Evolutionary conservation across 2,797 vertebrate genomes (phyloP).

Genomic region (Parauchenoglanis ngamensis): DNA sequence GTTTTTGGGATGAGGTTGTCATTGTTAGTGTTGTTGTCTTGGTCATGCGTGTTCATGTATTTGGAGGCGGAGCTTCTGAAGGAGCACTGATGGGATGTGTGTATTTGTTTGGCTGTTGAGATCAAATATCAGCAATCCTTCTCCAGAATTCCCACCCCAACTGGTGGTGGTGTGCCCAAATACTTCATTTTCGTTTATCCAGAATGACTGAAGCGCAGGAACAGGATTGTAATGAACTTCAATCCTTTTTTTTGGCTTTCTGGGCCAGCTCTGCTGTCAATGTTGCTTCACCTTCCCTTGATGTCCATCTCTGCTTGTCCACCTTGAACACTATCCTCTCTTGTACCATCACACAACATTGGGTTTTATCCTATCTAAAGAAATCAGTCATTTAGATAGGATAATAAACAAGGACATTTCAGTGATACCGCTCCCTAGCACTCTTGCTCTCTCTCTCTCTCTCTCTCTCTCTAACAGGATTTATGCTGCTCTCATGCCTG

Average conservation of each 20-base stretch:
- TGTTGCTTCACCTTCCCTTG: neutral
- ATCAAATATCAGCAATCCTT: no score
- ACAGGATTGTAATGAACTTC: neutral
- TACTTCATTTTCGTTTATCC: neutral
- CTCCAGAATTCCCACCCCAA: no score
- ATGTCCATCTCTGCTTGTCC: neutral
- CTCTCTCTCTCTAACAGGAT: conserved; percentile 34
- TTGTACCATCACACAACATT: conserved; percentile 13
- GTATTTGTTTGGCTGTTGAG: no score
- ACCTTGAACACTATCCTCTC: conserved; percentile 18
- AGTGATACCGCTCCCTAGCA: conserved; percentile 24
- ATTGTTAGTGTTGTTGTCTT: neutral
- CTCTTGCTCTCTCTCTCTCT: conserved; percentile 7
- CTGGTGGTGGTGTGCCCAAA: neutral
- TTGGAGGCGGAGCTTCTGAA: no score
- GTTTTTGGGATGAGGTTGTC: no score
- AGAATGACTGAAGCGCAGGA: neutral
- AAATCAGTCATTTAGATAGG: conserved; percentile 23
- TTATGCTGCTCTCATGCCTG: conserved; percentile 35
- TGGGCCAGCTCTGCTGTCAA: neutral
- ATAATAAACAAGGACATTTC: conserved; percentile 44
- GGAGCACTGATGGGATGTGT: no score
- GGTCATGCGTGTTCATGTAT: neutral
- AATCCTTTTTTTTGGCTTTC: neutral
- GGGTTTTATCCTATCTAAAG: conserved; percentile 15